Evolutionary conservation across 1,140 invertebrate species (phyloP), one percentile per base, ranked within the genome.

Genomic region (Luehdorfia chinensis): DNA sequence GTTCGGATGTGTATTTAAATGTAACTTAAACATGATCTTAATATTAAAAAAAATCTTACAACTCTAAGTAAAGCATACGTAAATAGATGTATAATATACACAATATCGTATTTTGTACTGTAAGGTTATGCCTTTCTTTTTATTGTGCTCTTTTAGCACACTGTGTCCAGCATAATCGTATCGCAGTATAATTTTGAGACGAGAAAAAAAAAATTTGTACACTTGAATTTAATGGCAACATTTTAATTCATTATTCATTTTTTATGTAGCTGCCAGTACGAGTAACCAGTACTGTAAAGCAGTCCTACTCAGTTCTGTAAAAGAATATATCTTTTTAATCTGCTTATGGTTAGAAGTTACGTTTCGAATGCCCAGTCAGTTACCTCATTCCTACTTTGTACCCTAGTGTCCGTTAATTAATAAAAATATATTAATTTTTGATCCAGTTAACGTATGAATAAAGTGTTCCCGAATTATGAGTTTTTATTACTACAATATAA

Each of bases 21-120:
- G 34, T 47, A 60, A 56, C 50, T 23, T 53, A 54, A 48, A 58
- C 59, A 50, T 57, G 47, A 67, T 55, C 59, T 51, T 67, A 70
- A 60, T 52, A 61, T 68, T 62, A 71, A 50, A 47, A 55, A 28
- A 67, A 60, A 66, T 66, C 66, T 67, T 77, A 71, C 62, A 65
- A 59, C 43, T 60, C 76, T 84, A 80, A 80, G 73, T 84, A 80
- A 84, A 84, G 79, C 76, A 84, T 76, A 77, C 55, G 60, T 71
- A 74, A 55, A 70, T 75, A 69, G 59, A 74, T 73, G 74, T 75
- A 70, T 70, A 75, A 63, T 60, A 75, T 75, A 75, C 66, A 75
- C 59, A 72, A 75, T 79, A 77, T 67, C 62, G 63, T 75, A 77
- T 80, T 79, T 84, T 84, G 79, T 84, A 84, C 79, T 84, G 76